Conservation (phyloP, 2,113 vertebrate genomes). For the Hippocampus guttulatus region DNA sequence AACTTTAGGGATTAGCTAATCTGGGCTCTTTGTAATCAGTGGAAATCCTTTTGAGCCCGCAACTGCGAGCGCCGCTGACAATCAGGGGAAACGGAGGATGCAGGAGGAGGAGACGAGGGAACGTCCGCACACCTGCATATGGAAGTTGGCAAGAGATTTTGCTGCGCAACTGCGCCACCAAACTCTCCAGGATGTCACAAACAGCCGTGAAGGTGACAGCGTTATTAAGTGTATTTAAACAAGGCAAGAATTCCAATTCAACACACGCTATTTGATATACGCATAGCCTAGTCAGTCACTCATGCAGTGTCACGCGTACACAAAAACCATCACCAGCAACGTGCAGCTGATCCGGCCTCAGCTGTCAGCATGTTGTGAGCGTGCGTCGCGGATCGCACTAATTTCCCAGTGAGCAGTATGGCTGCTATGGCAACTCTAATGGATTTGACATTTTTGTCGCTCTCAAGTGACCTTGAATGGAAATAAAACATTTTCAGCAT, state of each 20-base stretch:
- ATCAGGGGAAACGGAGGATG: constrained; percentile 39
- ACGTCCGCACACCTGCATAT: constrained; percentile 51
- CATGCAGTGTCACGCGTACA: background rate
- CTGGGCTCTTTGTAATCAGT: constrained; percentile 64
- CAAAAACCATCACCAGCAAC: background rate
- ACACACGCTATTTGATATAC: background rate
- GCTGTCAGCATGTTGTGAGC: constrained; percentile 24
- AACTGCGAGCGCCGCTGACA: constrained; percentile 47
- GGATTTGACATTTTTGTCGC: constrained; percentile 50
- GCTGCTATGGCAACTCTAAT: constrained; percentile 46
- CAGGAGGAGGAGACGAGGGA: constrained; percentile 35
- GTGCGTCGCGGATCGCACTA: constrained; percentile 28
- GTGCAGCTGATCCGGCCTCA: constrained; percentile 26
- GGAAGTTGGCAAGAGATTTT: constrained; percentile 21
- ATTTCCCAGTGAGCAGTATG: constrained; percentile 20
- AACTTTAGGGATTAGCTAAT: constrained; percentile 57
- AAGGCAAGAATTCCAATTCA: too few species aligned
- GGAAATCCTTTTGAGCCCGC: constrained; percentile 63
- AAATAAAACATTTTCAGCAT: background rate
- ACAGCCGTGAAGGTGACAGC: background rate
- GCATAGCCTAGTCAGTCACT: background rate
- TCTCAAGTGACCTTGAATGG: constrained; percentile 7
- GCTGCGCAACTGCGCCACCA: background rate
- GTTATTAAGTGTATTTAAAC: too few species aligned
- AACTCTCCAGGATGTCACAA: constrained; percentile 4